Conservation (phyloP, 2,797 vertebrate genomes). For the Lutjanus argentimaculatus region DNA sequence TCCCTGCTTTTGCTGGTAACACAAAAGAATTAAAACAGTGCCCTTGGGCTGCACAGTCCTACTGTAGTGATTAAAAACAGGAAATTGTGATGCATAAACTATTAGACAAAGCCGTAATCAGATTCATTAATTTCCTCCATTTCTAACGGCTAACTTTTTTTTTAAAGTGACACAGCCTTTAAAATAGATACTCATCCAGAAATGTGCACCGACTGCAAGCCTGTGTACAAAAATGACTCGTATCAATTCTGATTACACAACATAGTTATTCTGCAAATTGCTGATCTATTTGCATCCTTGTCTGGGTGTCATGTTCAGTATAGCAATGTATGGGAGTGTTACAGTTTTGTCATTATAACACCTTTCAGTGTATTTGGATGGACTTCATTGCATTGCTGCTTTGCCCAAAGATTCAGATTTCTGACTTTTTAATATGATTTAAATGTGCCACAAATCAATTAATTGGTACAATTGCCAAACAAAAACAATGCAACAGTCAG, state of each 20-base stretch:
- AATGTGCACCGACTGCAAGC: conserved; percentile 6
- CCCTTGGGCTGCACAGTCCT: conserved; percentile 93
- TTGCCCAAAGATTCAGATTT: too few relatives aligned
- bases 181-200: conserved; percentile 38
- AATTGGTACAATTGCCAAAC: too few relatives aligned
- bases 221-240: not conserved
- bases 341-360: not conserved
- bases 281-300: not conserved
- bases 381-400: not conserved
- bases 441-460: not conserved
- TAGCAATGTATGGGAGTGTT: not conserved
- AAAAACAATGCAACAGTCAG: too few relatives aligned
- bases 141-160: conserved; percentile 91
- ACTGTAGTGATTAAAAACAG: conserved; percentile 99
- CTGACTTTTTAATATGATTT: too few relatives aligned
- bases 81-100: conserved; percentile 95
- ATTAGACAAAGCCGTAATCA: conserved; percentile 97
- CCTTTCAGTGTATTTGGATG: not conserved
- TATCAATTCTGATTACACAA: not conserved
- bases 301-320: not conserved
- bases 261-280: not conserved
- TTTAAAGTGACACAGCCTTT: conserved; percentile 90
- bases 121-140: conserved; percentile 98
- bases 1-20: conserved; percentile 90
- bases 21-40: conserved; percentile 97